These are phyloP conservation scores for Meteorus sp. DNA, from an alignment of 1,140 invertebrate species.

Conservation along the genomic window DNA sequence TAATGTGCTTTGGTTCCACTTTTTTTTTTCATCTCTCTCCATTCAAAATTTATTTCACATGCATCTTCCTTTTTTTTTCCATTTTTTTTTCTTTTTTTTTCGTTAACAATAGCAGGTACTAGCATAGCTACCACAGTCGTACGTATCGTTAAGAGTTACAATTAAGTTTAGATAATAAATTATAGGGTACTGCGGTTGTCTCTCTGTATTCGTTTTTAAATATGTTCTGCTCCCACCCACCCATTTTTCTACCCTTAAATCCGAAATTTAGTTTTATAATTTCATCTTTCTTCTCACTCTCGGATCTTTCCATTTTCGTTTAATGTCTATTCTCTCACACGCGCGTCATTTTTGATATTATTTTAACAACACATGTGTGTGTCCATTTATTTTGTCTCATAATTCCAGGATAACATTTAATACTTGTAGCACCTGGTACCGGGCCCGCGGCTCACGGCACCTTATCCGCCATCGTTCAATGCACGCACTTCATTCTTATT, in stretches of 20 bases:
- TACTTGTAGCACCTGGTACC: slow-evolving; percentile 52
- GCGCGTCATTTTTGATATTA: background rate
- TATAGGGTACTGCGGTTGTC: slow-evolving; percentile 36
- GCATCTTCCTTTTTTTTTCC: slow-evolving; percentile 22
- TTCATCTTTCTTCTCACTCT: background rate
- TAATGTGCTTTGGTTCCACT: too few relatives aligned
- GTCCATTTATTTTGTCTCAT: too few relatives aligned
- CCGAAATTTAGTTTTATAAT: slow-evolving; percentile 17
- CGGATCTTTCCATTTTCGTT: too few relatives aligned
- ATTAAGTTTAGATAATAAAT: slow-evolving; percentile 54
- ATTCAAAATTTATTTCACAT: background rate
- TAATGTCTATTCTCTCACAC: slow-evolving; percentile 2
- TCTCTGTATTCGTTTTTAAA: slow-evolving; percentile 1
- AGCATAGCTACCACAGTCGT: slow-evolving; percentile 61
- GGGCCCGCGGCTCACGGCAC: slow-evolving; percentile 41
- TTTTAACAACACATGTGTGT: slow-evolving; percentile 22
- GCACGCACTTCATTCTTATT: background rate
- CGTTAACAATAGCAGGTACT: slow-evolving; percentile 60
- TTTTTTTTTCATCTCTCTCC: background rate
- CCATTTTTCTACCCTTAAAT: slow-evolving; percentile 8
- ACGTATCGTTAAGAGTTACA: slow-evolving; percentile 60
- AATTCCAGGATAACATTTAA: slow-evolving; percentile 39
- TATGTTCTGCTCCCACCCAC: too few relatives aligned
- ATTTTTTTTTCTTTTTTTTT: slow-evolving; percentile 43
- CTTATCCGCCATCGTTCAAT: slow-evolving; percentile 14